A percentile compares a stretch with the other conserved stretches of the same genome.
phyloP scores from a whole-genome alignment of 2,888 invertebrate genomes.

The Eupithecia centaureata region DNA sequence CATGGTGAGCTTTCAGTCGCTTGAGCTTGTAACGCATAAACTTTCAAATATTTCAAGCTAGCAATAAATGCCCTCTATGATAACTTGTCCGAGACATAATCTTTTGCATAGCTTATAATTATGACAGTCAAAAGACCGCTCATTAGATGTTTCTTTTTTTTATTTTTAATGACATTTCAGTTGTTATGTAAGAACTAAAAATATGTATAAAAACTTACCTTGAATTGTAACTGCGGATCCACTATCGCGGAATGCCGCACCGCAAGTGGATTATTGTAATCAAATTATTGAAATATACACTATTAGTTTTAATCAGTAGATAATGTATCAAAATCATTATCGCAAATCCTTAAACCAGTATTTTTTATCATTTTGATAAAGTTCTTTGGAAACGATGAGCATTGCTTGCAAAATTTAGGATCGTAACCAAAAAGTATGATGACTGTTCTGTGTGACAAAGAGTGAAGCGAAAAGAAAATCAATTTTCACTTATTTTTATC shows the following conservation, averaged over 20 bases:
- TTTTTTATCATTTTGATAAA: constrained; percentile 22
- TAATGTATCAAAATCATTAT: constrained; percentile 53
- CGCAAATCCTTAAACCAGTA: constrained; percentile 40
- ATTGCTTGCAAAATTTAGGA: neutral
- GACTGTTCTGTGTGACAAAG: too few species aligned
- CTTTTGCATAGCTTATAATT: too few species aligned
- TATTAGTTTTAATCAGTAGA: constrained; percentile 54
- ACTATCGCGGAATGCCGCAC: constrained; percentile 47
- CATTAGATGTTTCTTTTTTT: neutral
- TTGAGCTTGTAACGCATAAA: neutral
- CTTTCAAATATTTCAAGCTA: neutral
- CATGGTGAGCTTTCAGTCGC: neutral
- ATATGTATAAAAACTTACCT: constrained; percentile 49
- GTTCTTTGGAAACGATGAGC: neutral
- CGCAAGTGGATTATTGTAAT: constrained; percentile 66
- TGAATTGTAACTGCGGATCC: constrained; percentile 47
- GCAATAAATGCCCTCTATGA: too few species aligned
- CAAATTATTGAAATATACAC: constrained; percentile 65
- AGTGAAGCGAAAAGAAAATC: too few species aligned
- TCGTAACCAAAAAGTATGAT: neutral
- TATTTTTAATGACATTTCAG: neutral
- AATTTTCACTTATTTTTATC: too few species aligned
- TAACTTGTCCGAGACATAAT: too few species aligned
- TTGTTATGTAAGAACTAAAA: neutral
- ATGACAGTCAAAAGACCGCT: neutral